Conservation (phyloP, 2,797 vertebrate species). For the Cetoscarus ocellatus region DNA sequence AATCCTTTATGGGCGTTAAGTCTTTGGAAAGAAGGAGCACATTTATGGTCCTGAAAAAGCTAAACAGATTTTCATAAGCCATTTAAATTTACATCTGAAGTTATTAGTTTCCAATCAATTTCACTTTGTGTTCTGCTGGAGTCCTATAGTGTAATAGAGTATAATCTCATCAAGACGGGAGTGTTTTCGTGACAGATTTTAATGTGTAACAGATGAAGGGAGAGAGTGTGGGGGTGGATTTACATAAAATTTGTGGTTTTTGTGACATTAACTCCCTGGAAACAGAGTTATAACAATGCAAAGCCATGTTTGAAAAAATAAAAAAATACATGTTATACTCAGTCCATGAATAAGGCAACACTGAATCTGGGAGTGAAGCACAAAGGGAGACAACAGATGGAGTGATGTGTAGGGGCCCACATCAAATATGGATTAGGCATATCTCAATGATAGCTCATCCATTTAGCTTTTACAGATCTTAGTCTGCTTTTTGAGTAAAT, state of each 20-base stretch:
- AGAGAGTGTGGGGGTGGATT: conserved; percentile 8
- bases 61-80: conserved; percentile 62
- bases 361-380: conserved; percentile 15
- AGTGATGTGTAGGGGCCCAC: conserved; percentile 23
- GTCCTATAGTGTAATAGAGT: conserved; percentile 32
- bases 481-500: not conserved
- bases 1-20: conserved; percentile 27
- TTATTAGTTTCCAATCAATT: conserved; percentile 59
- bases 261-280: conserved; percentile 3
- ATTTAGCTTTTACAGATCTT: conserved; percentile 8
- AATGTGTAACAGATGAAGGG: conserved; percentile 15
- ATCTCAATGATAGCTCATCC: conserved; percentile 27
- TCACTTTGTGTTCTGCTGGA: conserved; percentile 29
- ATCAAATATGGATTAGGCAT: conserved; percentile 41
- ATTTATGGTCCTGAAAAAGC: conserved; percentile 48
- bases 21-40: conserved; percentile 25
- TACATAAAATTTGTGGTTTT: conserved; percentile 10
- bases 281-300: conserved; percentile 13
- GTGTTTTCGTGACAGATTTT: conserved; percentile 25
- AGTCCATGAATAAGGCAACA: conserved; percentile 5
- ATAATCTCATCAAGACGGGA: conserved; percentile 55
- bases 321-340: not conserved
- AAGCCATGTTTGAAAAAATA: not conserved
- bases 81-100: conserved; percentile 51
- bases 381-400: conserved; percentile 23